These are phyloP conservation scores for Pedicia rivosa DNA, from an alignment of 2,888 invertebrate genomes.

Conservation along the genomic window DNA sequence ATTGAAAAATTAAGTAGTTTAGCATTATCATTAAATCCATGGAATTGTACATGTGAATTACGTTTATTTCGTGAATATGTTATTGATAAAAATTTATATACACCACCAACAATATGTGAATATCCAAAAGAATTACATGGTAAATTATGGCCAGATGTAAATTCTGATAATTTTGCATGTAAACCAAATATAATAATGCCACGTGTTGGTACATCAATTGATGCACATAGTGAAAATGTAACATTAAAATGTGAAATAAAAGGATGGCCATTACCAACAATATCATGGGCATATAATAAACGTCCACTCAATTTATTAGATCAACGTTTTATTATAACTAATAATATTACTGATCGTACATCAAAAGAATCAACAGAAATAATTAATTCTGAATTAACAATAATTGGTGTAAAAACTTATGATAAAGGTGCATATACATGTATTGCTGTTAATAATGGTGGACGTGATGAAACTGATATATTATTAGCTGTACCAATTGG, in stretches of 20 bases:
- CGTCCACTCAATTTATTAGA: slow-evolving; percentile 32
- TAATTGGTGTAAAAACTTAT: slow-evolving; percentile 41
- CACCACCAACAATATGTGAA: slow-evolving; percentile 54
- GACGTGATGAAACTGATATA: slow-evolving; percentile 59
- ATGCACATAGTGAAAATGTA: slow-evolving; percentile 46
- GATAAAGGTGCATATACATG: slow-evolving; percentile 65
- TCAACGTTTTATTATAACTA: slow-evolving; percentile 22
- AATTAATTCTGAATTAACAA: slow-evolving; percentile 39
- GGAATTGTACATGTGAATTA: slow-evolving; percentile 78
- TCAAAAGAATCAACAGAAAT: slow-evolving; percentile 25
- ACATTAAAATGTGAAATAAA: slow-evolving; percentile 59
- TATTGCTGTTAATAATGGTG: slow-evolving; percentile 67
- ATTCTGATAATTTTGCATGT: slow-evolving; percentile 65
- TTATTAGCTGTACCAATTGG: slow-evolving; percentile 36
- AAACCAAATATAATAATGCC: slow-evolving; percentile 57
- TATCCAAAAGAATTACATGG: slow-evolving; percentile 51
- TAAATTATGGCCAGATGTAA: slow-evolving; percentile 55
- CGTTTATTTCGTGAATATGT: slow-evolving; percentile 64
- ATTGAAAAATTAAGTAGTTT: slow-evolving; percentile 53
- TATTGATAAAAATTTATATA: slow-evolving; percentile 53
- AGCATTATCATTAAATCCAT: slow-evolving; percentile 64
- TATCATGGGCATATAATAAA: slow-evolving; percentile 53
- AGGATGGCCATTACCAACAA: slow-evolving; percentile 60
- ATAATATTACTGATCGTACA: slow-evolving; percentile 21
- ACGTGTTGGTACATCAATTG: slow-evolving; percentile 37